A percentile compares a stretch with the other conserved stretches of the same genome.
These are phyloP conservation scores for Drosophila robusta DNA, from an alignment of 2,888 invertebrate genomes.

Conservation along the genomic window DNA sequence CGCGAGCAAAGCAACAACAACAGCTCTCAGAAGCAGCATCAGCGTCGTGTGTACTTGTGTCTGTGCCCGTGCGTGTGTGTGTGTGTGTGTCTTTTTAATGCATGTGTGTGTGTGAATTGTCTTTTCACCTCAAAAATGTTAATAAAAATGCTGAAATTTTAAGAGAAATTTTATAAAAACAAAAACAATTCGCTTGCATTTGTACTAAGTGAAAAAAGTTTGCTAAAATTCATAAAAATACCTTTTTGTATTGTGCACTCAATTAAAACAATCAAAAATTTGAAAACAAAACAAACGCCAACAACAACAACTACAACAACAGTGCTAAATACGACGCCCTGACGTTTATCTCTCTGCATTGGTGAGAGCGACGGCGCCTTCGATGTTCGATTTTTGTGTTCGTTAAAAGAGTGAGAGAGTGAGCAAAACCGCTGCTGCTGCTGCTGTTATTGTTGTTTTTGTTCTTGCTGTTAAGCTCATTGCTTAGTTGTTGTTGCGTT, in stretches of 20 bases:
- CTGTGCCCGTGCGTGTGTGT: constrained; percentile 27
- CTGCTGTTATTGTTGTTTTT: constrained; percentile 27
- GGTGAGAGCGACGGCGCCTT: constrained; percentile 54
- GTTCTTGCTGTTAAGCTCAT: constrained; percentile 34
- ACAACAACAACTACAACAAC: constrained; percentile 36
- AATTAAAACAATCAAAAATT: constrained; percentile 21
- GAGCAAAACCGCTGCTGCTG: constrained; percentile 35
- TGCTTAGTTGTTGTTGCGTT: constrained; percentile 22
- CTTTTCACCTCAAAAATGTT: constrained; percentile 70
- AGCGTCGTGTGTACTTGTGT: constrained; percentile 56
- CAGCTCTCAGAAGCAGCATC: constrained; percentile 40
- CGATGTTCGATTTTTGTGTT: constrained; percentile 59
- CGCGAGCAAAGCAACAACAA: constrained; percentile 39
- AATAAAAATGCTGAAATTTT: constrained; percentile 56
- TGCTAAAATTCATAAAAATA: constrained; percentile 1
- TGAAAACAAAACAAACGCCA: constrained; percentile 39
- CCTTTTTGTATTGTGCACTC: neutral
- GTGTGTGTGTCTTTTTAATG: constrained; percentile 17
- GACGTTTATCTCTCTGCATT: constrained; percentile 28
- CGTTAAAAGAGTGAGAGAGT: constrained; percentile 29
- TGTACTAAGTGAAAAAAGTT: neutral
- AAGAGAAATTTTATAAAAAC: constrained; percentile 32
- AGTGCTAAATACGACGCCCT: constrained; percentile 63
- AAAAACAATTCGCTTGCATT: constrained; percentile 20
- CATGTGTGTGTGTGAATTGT: constrained; percentile 26